Evolutionary conservation across 53 echinoderm and acorn worm species (phyloP).

Genomic region (Zoroaster sp.): DNA sequence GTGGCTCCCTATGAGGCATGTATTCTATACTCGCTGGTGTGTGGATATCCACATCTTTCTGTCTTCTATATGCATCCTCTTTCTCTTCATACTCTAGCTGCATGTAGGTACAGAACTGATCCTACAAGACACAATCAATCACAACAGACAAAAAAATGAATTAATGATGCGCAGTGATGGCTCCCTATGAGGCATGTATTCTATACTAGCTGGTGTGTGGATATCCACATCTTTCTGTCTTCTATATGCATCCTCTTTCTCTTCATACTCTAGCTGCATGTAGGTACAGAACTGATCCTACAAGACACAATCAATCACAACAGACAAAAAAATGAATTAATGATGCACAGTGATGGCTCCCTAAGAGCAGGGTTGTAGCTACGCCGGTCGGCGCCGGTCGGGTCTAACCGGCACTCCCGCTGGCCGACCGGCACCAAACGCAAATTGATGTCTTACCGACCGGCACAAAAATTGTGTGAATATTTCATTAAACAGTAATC

Average conservation of each 20-base stretch:
- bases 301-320: not conserved
- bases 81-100: constrained; percentile 99
- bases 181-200: not conserved
- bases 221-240: not conserved
- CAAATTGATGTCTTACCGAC: too few species aligned
- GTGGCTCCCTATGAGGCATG: constrained; percentile 85
- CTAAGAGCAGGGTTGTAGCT: too few species aligned
- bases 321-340: not conserved
- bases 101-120: constrained; percentile 99
- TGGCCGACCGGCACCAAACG: too few species aligned
- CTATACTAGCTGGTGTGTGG: not conserved
- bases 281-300: constrained; percentile 99
- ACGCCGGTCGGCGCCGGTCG: too few species aligned
- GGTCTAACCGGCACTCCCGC: too few species aligned
- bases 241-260: not conserved
- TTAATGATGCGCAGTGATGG: not conserved
- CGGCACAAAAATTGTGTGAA: too few species aligned
- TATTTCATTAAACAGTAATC: too few species aligned
- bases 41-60: constrained; percentile 93
- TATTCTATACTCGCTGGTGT: constrained; percentile 78
- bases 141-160: not conserved
- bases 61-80: constrained; percentile 68
- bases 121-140: constrained; percentile 53
- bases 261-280: constrained; percentile 98
- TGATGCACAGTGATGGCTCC: not conserved